These are phyloP conservation scores for Danaus melanippus DNA, from an alignment of 1,140 invertebrate genomes.

Conservation along the genomic window DNA sequence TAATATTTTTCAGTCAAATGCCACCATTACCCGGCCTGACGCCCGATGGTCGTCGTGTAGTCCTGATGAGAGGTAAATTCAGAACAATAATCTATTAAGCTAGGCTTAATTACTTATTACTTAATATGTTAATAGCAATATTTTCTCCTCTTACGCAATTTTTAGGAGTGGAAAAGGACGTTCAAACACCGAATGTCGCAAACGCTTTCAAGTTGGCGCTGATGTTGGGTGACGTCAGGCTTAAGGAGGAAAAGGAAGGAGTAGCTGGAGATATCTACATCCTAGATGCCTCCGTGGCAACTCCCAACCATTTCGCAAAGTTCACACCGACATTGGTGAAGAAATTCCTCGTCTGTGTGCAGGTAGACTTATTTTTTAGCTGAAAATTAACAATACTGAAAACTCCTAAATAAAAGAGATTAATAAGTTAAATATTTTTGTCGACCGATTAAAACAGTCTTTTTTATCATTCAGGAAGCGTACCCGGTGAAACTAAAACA, in stretches of 20 bases:
- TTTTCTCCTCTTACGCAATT: neutral
- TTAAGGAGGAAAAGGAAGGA: slow-evolving; percentile 82
- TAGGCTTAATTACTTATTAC: neutral
- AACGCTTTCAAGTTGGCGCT: slow-evolving; percentile 85
- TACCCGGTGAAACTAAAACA: slow-evolving; percentile 89
- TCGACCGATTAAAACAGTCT: too few relatives aligned
- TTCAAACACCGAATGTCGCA: slow-evolving; percentile 65
- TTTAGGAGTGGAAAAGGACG: slow-evolving; percentile 62
- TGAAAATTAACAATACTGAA: too few relatives aligned
- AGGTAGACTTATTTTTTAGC: slow-evolving; percentile 63
- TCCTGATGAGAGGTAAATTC: slow-evolving; percentile 69
- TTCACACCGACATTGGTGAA: slow-evolving; percentile 85
- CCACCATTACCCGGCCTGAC: slow-evolving; percentile 87
- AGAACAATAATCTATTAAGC: neutral
- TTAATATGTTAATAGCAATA: neutral
- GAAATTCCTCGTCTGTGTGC: slow-evolving; percentile 86
- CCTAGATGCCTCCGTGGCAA: slow-evolving; percentile 83
- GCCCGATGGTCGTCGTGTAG: slow-evolving; percentile 82
- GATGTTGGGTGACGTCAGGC: slow-evolving; percentile 86
- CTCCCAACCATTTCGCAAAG: slow-evolving; percentile 84
- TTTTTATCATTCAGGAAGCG: slow-evolving; percentile 76
- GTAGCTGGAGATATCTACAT: slow-evolving; percentile 88
- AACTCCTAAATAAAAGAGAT: too few relatives aligned
- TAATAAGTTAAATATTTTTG: too few relatives aligned
- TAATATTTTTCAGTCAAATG: slow-evolving; percentile 76